Evolutionary conservation across 92 coral and sea anemone species (phyloP).

Genomic region (Porites rus): DNA sequence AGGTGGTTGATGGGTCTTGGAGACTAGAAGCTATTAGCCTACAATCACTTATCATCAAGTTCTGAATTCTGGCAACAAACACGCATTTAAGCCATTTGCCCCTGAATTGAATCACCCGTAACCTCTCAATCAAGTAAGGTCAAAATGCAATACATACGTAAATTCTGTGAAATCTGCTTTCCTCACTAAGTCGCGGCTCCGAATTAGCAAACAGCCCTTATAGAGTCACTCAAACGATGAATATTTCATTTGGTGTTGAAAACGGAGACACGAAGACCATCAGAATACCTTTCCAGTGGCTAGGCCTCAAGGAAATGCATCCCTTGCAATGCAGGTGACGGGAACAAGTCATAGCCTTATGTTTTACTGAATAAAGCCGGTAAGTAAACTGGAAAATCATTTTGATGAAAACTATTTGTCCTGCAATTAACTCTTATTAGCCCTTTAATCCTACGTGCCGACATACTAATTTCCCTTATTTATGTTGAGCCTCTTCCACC

Average conservation of each 20-base stretch:
- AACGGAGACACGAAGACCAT: slow-evolving; percentile 27
- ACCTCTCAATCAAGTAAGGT: no score
- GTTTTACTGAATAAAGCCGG: neutral
- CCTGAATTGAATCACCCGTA: no score
- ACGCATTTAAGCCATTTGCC: no score
- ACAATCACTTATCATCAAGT: no score
- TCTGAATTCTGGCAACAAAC: no score
- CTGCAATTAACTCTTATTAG: neutral
- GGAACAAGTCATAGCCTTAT: neutral
- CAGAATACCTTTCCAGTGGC: slow-evolving; percentile 2
- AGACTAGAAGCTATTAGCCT: no score
- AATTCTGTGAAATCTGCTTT: no score
- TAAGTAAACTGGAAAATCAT: slow-evolving; percentile 5
- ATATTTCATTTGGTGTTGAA: neutral
- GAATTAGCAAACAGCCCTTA: neutral
- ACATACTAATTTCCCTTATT: neutral
- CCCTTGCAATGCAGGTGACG: no score
- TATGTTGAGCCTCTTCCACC: neutral
- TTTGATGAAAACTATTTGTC: neutral
- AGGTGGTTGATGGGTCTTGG: no score
- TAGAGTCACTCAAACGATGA: slow-evolving; percentile 8
- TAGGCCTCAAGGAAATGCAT: slow-evolving; percentile 6
- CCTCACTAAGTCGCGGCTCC: neutral
- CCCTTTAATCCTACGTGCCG: neutral
- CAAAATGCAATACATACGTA: no score